phyloP scores from a whole-genome alignment of 2,113 vertebrate genomes.

The Phalacrocorax pelagicus region DNA sequence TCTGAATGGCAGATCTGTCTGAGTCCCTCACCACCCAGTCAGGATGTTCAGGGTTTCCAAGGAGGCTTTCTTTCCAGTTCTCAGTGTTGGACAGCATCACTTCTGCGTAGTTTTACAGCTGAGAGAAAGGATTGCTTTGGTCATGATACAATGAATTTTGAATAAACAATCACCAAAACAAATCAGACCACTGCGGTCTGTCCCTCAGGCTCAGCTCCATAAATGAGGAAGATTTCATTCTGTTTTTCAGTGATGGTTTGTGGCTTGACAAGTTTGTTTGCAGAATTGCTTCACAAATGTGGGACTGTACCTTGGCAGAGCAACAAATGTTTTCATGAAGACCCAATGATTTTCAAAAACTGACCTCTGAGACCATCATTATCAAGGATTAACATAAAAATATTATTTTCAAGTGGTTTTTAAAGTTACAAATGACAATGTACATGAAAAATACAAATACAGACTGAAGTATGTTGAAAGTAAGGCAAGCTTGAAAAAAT shows the following conservation, averaged over 20 bases:
- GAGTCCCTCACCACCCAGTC: neutral
- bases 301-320: neutral
- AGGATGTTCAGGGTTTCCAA: neutral
- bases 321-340: neutral
- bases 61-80: neutral
- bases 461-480: neutral
- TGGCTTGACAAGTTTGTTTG: neutral
- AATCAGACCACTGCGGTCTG: neutral
- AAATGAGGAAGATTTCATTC: neutral
- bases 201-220: neutral
- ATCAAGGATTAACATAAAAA: neutral
- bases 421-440: neutral
- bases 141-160: neutral
- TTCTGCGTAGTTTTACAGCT: neutral
- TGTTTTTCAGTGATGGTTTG: neutral
- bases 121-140: neutral
- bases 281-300: neutral
- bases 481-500: neutral
- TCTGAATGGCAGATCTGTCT: neutral
- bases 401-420: neutral
- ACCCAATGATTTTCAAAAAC: neutral
- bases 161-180: neutral
- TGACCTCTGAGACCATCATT: neutral
- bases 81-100: neutral
- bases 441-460: neutral